phyloP scores from a whole-genome alignment of 92 coral and sea anemone genomes.

The Bergia puertoricense region DNA sequence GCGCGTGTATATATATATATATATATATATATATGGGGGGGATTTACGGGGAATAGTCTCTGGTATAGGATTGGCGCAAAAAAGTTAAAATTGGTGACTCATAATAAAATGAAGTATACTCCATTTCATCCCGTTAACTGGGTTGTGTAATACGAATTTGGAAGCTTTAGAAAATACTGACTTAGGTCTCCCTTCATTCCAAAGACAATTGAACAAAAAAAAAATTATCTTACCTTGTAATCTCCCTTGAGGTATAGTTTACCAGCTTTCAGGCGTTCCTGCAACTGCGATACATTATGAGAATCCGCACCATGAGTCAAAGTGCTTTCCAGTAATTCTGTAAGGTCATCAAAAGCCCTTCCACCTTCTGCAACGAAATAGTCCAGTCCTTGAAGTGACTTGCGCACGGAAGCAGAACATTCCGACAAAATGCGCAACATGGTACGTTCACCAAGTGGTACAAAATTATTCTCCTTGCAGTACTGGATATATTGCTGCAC shows the following conservation, averaged over 20 bases:
- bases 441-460: conserved; percentile 53
- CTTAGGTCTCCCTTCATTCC: too few relatives aligned
- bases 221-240: conserved; percentile 13
- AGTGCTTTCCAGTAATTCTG: conserved; percentile 11
- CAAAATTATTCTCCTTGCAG: conserved; percentile 50
- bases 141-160: too few relatives aligned
- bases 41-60: too few relatives aligned
- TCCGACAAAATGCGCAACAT: conserved; percentile 52
- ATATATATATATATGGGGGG: too few relatives aligned
- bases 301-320: conserved; percentile 11
- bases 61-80: too few relatives aligned
- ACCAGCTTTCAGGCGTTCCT: conserved; percentile 5
- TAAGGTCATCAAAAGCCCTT: conserved; percentile 38
- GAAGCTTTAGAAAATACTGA: too few relatives aligned
- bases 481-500: conserved; percentile 56
- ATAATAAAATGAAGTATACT: too few relatives aligned
- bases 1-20: too few relatives aligned
- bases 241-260: conserved; percentile 9
- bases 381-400: conserved; percentile 64
- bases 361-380: conserved; percentile 42
- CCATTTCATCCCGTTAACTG: too few relatives aligned
- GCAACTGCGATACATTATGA: neutral
- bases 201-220: too few relatives aligned
- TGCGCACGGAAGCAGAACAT: conserved; percentile 55
- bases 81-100: too few relatives aligned